These are phyloP conservation scores for Oenanthe melanoleuca DNA, from an alignment of 2,113 vertebrate species.

Conservation along the genomic window DNA sequence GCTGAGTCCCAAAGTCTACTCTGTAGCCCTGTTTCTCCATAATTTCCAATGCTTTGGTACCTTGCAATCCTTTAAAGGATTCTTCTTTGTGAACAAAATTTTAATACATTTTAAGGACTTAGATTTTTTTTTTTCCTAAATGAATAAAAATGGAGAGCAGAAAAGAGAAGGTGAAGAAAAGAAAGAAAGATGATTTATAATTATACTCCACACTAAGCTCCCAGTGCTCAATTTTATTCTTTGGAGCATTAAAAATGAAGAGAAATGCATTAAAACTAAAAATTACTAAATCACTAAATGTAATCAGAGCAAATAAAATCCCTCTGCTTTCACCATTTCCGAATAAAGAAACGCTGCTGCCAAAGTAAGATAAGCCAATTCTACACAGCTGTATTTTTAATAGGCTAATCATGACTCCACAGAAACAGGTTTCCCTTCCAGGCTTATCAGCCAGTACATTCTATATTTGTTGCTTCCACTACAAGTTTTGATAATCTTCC, in stretches of 20 bases:
- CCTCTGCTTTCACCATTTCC: constrained; percentile 23
- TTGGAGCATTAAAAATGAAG: not conserved
- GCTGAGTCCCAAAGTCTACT: not conserved
- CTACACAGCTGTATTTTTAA: constrained; percentile 48
- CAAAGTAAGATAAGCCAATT: constrained; percentile 61
- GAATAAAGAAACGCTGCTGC: constrained; percentile 21
- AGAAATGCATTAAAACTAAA: constrained; percentile 52
- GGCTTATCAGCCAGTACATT: constrained; percentile 48
- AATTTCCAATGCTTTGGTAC: not conserved
- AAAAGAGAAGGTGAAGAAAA: constrained; percentile 2
- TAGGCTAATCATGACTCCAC: constrained; percentile 43
- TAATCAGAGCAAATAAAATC: constrained; percentile 42
- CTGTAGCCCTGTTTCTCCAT: not conserved
- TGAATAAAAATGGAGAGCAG: not conserved
- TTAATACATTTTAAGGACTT: not conserved
- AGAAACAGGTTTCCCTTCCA: constrained; percentile 64
- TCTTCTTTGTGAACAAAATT: not conserved
- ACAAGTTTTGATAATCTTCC: constrained; percentile 49
- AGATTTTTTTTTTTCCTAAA: not conserved
- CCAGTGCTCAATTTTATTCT: not conserved
- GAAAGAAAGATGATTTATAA: not conserved
- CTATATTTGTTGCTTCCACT: constrained; percentile 53
- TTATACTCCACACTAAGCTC: not conserved
- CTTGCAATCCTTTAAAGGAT: not conserved
- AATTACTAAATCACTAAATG: constrained; percentile 44